A percentile compares a stretch with the other conserved stretches of the same genome.
phyloP scores from a whole-genome alignment of 2,113 vertebrate species.

The Aspidoscelis tigris region DNA sequence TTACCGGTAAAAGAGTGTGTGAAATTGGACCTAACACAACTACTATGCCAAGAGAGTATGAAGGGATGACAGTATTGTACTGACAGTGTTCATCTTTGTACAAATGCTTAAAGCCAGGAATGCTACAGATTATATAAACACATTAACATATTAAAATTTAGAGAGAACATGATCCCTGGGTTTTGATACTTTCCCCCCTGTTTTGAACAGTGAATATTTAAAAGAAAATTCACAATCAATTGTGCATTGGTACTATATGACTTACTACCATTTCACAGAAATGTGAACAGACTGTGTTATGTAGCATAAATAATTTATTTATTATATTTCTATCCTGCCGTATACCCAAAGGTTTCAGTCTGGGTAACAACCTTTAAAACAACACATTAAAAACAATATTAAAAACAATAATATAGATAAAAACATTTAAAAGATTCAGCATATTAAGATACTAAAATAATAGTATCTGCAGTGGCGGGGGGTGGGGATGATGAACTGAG shows the following conservation, averaged over 20 bases:
- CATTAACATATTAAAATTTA: not conserved
- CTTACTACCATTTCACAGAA: not conserved
- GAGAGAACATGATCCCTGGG: not conserved
- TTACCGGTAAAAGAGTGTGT: not conserved
- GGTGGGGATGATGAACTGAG: not conserved
- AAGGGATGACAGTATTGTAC: not conserved
- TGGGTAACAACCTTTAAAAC: too few relatives aligned
- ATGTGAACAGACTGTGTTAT: slow-evolving; percentile 29
- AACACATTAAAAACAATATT: too few relatives aligned
- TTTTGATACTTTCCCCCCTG: not conserved
- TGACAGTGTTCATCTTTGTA: not conserved
- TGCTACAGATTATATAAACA: not conserved
- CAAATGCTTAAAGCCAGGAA: not conserved
- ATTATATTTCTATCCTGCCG: too few relatives aligned
- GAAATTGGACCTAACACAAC: not conserved
- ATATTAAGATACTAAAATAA: too few relatives aligned
- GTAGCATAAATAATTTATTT: slow-evolving; percentile 36
- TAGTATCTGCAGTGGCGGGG: not conserved
- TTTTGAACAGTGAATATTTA: not conserved
- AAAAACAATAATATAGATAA: too few relatives aligned
- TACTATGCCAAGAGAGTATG: not conserved
- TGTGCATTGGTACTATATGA: not conserved
- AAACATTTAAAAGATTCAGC: too few relatives aligned
- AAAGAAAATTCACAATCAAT: not conserved
- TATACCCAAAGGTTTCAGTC: too few relatives aligned